These are phyloP conservation scores for Platycheirus albimanus DNA, from an alignment of 2,888 invertebrate species.

Conservation along the genomic window DNA sequence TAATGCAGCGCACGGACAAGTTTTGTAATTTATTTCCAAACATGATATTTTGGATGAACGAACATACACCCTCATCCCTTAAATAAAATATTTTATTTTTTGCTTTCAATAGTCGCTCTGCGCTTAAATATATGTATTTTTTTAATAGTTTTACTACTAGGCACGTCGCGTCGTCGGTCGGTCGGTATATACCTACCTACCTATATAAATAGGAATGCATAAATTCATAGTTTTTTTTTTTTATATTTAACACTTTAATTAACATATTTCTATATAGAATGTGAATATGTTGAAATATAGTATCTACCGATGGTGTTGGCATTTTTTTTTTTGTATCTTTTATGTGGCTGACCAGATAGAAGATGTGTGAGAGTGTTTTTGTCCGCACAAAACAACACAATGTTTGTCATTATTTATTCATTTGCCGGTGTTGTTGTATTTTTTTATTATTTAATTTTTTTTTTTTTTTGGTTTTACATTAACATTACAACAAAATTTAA, in stretches of 20 bases:
- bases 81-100: constrained; percentile 18
- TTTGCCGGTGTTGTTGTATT: constrained; percentile 58
- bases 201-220: constrained; percentile 51
- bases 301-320: too few relatives aligned
- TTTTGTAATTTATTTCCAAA: constrained; percentile 74
- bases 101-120: not conserved
- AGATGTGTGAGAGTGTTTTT: constrained; percentile 5
- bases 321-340: too few relatives aligned
- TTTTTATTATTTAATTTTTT: not conserved
- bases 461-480: constrained; percentile 19
- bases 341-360: constrained; percentile 46
- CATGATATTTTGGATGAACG: constrained; percentile 66
- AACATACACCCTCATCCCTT: constrained; percentile 28
- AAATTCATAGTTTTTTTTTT: constrained; percentile 47
- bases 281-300: constrained; percentile 2
- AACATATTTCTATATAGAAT: constrained; percentile 59
- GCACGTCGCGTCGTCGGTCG: too few relatives aligned
- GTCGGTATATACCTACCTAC: too few relatives aligned
- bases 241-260: constrained; percentile 66
- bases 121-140: constrained; percentile 23
- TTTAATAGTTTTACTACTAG: constrained; percentile 10
- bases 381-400: constrained; percentile 59
- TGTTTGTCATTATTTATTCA: constrained; percentile 72
- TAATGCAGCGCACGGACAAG: constrained; percentile 70
- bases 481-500: constrained; percentile 21